Evolutionary conservation across 2,113 vertebrate species (phyloP), one percentile per base, ranked within the genome.

Genomic region (Gnathonemus longibarbis): DNA sequence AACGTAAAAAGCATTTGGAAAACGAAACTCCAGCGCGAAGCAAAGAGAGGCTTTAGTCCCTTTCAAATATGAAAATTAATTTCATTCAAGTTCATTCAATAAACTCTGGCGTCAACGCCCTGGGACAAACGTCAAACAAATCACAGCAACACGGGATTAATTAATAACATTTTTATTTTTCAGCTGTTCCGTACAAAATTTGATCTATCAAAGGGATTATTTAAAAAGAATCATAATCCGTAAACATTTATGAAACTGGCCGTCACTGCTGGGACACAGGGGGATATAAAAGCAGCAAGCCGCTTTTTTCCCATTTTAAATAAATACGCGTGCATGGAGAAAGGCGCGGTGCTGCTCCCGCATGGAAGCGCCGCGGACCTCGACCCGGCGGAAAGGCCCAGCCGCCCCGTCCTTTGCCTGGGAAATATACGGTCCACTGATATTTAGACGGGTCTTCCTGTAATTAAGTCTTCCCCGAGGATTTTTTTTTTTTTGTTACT

Each of bases 371-470:
- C 8, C 56, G 56, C 56, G 56, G 24, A 62, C 56, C 6, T 21
- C 56, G 56, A 4, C 42, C 17, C 45, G 17, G 94, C 77, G 96
- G 95, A 97, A 97, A 98, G 95, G 95, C 96, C 94, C 3, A 3
- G n/a, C n/a, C n/a, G 58, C 58, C 7, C 58, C 58, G 58, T 62
- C 94, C 95, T 97, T 96, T 97, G 97, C 97, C 97, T 96, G 94
- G 96, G 97, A 97, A 98, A 97, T 98, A 98, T 97, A 97, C 95
- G 93, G 96, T 95, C 95, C 94, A 93, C 95, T 97, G 98, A 98
- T 99, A 98, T 97, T 98, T 98, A 97, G 97, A 98, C 97, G 96
- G 97, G 96, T 97, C 97, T 99, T 99, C 98, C 98, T 99, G 98
- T 98, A 99, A 99, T 99, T 99, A 99, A 97, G 96, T 97, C 96